Evolutionary conservation across 2,113 vertebrate species (phyloP).

Genomic region (Carassius gibelio): DNA sequence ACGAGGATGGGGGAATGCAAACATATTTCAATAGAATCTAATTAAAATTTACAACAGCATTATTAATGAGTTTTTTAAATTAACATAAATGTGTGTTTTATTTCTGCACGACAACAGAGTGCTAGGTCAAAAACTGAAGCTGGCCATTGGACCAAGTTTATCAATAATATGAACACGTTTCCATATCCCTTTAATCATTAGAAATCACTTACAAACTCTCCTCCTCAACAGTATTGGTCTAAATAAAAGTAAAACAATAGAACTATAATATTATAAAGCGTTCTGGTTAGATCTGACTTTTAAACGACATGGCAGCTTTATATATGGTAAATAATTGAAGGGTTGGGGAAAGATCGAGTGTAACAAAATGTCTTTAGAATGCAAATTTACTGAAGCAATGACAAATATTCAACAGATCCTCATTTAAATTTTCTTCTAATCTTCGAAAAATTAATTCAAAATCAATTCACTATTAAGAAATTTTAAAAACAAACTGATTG

Average conservation of each 20-base stretch:
- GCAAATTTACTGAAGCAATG: neutral
- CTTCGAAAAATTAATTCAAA: neutral
- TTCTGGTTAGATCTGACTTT: neutral
- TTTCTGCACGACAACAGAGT: slow-evolving; percentile 36
- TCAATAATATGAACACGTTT: slow-evolving; percentile 18
- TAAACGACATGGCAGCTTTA: slow-evolving; percentile 2
- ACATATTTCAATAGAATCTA: neutral
- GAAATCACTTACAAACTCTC: neutral
- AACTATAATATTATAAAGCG: neutral
- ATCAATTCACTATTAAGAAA: neutral
- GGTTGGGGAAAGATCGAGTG: neutral
- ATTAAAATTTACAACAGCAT: neutral
- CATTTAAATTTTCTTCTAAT: neutral
- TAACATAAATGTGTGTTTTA: neutral
- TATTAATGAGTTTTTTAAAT: neutral
- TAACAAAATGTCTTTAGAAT: neutral
- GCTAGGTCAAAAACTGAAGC: slow-evolving; percentile 19
- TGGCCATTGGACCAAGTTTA: neutral
- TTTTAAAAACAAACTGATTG: neutral
- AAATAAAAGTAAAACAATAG: neutral
- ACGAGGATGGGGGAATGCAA: neutral
- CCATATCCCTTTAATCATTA: neutral
- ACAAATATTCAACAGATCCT: neutral
- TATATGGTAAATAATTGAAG: neutral
- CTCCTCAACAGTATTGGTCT: neutral